A percentile compares a stretch with the other conserved stretches of the same genome.
Conservation (phyloP, 1,140 invertebrate species). For the Zelostemma sp. region DNA sequence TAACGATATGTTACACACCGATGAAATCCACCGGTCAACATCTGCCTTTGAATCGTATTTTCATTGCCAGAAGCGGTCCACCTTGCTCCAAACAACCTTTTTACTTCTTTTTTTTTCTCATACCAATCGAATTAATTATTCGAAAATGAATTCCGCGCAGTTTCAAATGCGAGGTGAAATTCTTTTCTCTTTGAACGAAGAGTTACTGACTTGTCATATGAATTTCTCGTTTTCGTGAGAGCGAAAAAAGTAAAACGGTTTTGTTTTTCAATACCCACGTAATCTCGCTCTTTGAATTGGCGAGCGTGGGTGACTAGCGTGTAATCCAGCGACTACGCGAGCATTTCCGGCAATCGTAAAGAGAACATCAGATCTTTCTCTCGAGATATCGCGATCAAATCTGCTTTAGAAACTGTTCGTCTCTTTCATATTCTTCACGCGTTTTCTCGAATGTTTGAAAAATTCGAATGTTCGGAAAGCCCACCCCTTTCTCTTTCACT, state of each 20-base stretch:
- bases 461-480: too few relatives aligned
- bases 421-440: too few relatives aligned
- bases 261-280: slow-evolving; percentile 39
- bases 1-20: neutral
- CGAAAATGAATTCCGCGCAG: neutral
- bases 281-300: slow-evolving; percentile 28
- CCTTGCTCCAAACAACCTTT: neutral
- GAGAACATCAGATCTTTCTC: slow-evolving; percentile 28
- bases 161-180: too few relatives aligned
- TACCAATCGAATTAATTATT: too few relatives aligned
- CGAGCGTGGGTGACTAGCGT: slow-evolving; percentile 74
- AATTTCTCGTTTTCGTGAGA: slow-evolving; percentile 7
- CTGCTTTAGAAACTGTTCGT: too few relatives aligned
- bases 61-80: neutral
- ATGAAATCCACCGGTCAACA: neutral
- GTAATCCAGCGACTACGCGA: slow-evolving; percentile 92
- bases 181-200: neutral
- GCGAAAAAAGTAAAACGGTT: slow-evolving; percentile 21
- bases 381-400: too few relatives aligned
- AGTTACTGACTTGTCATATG: neutral
- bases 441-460: too few relatives aligned
- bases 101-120: too few relatives aligned
- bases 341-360: slow-evolving; percentile 32
- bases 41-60: neutral
- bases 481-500: too few relatives aligned